A percentile compares a stretch with the other conserved stretches of the same genome.
Evolutionary conservation across 2,888 invertebrate genomes (phyloP).

Genomic region (Therioaphis trifolii): DNA sequence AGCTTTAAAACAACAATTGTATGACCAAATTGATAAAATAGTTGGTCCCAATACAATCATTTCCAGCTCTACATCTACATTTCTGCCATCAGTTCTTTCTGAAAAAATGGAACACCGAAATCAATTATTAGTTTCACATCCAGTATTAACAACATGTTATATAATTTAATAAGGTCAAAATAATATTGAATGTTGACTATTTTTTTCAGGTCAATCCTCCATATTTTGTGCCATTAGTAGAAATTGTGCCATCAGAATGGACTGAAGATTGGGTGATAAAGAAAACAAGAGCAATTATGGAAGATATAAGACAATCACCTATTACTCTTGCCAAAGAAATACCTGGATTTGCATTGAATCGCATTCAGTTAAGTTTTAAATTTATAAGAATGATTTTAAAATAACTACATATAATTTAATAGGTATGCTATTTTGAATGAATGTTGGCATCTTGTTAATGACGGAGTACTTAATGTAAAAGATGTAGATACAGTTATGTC

Average conservation of each 20-base stretch:
- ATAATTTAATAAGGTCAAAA: neutral
- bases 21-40: constrained; percentile 80
- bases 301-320: constrained; percentile 91
- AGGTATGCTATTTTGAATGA: constrained; percentile 94
- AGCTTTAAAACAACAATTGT: constrained; percentile 85
- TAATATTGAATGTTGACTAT: constrained; percentile 19
- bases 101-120: constrained; percentile 80
- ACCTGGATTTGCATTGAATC: constrained; percentile 91
- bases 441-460: constrained; percentile 87
- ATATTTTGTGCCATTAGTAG: constrained; percentile 93
- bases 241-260: constrained; percentile 95
- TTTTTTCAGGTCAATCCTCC: constrained; percentile 85
- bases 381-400: neutral
- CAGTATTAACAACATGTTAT: constrained; percentile 71
- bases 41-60: constrained; percentile 82
- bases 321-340: constrained; percentile 87
- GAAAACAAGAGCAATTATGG: constrained; percentile 82
- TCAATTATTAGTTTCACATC: constrained; percentile 87
- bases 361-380: constrained; percentile 80
- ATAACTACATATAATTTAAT: constrained; percentile 65
- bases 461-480: constrained; percentile 84
- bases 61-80: constrained; percentile 94
- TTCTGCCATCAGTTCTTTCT: constrained; percentile 88
- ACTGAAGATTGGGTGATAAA: constrained; percentile 82
- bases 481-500: constrained; percentile 95